Conservation (phyloP, 2,113 vertebrate genomes). For the Leucopsar rothschildi region DNA sequence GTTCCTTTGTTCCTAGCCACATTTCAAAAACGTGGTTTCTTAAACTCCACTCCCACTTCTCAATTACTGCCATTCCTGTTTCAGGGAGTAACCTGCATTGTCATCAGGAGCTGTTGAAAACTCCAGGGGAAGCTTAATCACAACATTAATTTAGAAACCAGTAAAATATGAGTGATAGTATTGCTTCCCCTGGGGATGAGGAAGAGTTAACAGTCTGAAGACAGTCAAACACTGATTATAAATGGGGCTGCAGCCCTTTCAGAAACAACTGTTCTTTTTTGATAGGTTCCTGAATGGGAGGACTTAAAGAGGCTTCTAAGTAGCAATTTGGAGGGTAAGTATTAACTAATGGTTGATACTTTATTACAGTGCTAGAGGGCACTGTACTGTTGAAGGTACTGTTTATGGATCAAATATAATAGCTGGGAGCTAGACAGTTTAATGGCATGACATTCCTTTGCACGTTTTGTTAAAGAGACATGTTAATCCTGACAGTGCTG, state of each 20-base stretch:
- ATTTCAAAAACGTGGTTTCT: background rate
- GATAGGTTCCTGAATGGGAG: background rate
- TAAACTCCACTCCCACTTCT: background rate
- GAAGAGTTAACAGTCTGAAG: background rate
- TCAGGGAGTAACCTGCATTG: background rate
- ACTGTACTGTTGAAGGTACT: slow-evolving; percentile 23
- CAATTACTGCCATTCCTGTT: background rate
- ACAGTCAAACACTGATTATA: background rate
- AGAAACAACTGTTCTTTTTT: background rate
- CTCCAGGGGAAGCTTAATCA: background rate
- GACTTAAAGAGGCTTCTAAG: background rate
- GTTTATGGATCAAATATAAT: slow-evolving; percentile 41
- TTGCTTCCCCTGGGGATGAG: background rate
- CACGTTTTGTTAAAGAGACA: background rate
- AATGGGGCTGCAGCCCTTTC: background rate
- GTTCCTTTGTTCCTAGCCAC: background rate
- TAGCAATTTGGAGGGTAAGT: background rate
- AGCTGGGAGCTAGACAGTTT: slow-evolving; percentile 13
- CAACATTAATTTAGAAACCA: background rate
- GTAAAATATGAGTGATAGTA: background rate
- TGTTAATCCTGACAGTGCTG: background rate
- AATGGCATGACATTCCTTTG: slow-evolving; percentile 33
- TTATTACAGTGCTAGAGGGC: slow-evolving; percentile 49
- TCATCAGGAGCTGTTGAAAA: background rate
- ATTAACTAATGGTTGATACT: slow-evolving; percentile 20